Base-by-base conservation (phyloP, 2,797 vertebrate genomes). In the Ara ararauna region DNA sequence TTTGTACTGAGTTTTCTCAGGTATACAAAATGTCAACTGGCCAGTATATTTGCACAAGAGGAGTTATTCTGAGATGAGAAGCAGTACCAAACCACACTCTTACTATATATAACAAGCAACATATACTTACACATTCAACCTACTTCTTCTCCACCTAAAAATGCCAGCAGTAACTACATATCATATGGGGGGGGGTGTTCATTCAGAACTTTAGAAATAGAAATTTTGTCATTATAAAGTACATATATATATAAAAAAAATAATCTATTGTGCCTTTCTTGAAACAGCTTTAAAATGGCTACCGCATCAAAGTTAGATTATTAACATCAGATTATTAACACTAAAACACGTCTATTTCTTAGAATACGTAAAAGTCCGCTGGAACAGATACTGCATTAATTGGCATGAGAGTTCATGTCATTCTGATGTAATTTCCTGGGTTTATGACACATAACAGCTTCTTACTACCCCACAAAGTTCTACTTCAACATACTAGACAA, bases 171-270 rank as follows among this genome's bases (percentile, higher is more conserved):
- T 50, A 84, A 40, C 53, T 14, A 32, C 19, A 19, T 64, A 36
- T 74, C 17, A 40, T 10, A 56, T 0, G 0, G 16, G 14, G 34
- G 34, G 5, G 29, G 10, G 7, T 13, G 65, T 15, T 65, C 5
- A 56, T 51, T 61, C 29, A 75, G 36, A 72, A 60, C 14, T 34
- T 61, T 21, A 48, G 72, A 78, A 82, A 14, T 1, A 21, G 5
- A 78, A 32, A 73, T 42, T 62, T 62, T 11, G 50, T 3, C 2
- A 54, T 56, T 64, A 5, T 61, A 38, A 77, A 62, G n/a, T 2
- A 6, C 15, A 51, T 20, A 27, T 19, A 70, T 30, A 32, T 5
- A 44, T 17, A 60, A 14, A 66, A 64, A 53, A 51, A 34, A 8
- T 23, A 56, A 2, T 36, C 3, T 32, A 27, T 11, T 32, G 16